Percentiles rank a stretch among this genome's conserved stretches.
Evolutionary conservation across 1,140 invertebrate genomes (phyloP).

Genomic region (Nasonia giraulti): DNA sequence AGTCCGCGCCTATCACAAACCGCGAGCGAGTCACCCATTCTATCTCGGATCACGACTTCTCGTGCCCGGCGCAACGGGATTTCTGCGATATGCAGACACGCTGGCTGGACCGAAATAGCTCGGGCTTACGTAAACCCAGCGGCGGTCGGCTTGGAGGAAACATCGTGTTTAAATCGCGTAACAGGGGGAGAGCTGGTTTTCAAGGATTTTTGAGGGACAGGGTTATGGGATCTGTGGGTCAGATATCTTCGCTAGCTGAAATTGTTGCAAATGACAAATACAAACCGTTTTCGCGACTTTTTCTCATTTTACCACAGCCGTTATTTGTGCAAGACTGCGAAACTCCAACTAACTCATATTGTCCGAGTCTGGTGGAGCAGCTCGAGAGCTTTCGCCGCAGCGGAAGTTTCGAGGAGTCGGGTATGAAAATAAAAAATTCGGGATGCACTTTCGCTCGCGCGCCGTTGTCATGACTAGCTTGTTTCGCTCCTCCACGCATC

Average conservation of each 20-base stretch:
- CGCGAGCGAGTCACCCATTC: not conserved
- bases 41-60: constrained; percentile 27
- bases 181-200: not conserved
- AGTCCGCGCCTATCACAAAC: not conserved
- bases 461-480: constrained; percentile 7
- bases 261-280: no score
- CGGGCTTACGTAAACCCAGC: constrained; percentile 29
- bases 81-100: not conserved
- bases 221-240: no score
- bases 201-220: no score
- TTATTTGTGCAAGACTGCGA: no score
- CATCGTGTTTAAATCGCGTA: not conserved
- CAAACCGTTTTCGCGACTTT: no score
- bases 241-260: no score
- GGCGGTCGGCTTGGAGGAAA: not conserved
- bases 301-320: not conserved
- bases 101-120: not conserved
- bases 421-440: no score
- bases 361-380: not conserved
- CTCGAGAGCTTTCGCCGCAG: not conserved
- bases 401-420: not conserved
- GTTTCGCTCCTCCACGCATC: not conserved
- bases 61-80: constrained; percentile 9
- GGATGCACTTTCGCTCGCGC: constrained; percentile 12
- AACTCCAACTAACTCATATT: no score